Conservation (phyloP, 1,140 invertebrate genomes). For the Dryas iulia region DNA sequence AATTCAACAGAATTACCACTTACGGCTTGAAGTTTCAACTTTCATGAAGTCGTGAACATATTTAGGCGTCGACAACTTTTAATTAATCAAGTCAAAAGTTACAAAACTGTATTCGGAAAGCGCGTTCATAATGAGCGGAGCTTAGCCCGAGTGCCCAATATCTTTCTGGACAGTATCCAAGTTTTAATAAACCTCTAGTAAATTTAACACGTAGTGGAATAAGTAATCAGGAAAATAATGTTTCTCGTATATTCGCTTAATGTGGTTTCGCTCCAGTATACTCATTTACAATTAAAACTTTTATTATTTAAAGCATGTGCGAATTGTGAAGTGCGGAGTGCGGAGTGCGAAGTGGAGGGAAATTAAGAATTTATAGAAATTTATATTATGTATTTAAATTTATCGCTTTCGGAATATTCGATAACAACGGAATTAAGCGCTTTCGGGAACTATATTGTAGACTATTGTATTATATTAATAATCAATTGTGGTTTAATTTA, state of each 20-base stretch:
- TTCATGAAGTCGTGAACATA: slow-evolving; percentile 16
- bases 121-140: slow-evolving; percentile 30
- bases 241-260: slow-evolving; percentile 29
- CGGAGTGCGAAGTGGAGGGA: background rate
- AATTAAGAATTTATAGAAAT: background rate
- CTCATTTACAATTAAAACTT: slow-evolving; percentile 3
- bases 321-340: background rate
- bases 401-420: background rate
- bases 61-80: slow-evolving; percentile 35
- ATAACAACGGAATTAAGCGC: too few species aligned
- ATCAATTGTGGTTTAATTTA: too few species aligned
- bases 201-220: slow-evolving; percentile 56
- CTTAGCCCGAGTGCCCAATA: slow-evolving; percentile 37
- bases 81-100: slow-evolving; percentile 43
- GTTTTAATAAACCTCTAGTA: slow-evolving; percentile 45
- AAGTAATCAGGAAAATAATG: slow-evolving; percentile 46
- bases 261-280: slow-evolving; percentile 10
- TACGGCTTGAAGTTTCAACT: slow-evolving; percentile 13
- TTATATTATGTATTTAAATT: too few species aligned
- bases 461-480: too few species aligned
- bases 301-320: slow-evolving; percentile 1
- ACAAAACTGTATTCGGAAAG: slow-evolving; percentile 30
- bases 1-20: slow-evolving; percentile 19
- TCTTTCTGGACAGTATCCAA: slow-evolving; percentile 41
- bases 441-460: too few species aligned